phyloP scores from a whole-genome alignment of 2,113 vertebrate genomes.

The Falcunculus frontatus region DNA sequence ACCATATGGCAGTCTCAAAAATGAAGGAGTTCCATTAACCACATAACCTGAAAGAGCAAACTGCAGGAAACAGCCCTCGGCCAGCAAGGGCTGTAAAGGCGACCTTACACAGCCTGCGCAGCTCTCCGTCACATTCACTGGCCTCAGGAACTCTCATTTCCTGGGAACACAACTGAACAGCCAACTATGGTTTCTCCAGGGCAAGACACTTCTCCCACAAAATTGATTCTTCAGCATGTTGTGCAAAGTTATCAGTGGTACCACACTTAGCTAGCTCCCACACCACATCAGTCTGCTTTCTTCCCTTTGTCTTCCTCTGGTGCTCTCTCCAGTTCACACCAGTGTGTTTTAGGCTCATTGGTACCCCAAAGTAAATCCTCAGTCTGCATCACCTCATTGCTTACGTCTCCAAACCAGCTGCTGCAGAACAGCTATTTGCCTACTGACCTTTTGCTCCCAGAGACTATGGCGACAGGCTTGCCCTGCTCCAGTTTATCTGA shows the following conservation, averaged over 20 bases:
- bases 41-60: background rate
- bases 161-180: background rate
- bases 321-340: background rate
- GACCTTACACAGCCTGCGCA: background rate
- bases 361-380: background rate
- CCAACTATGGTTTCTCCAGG: background rate
- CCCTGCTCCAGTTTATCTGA: background rate
- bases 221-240: background rate
- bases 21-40: background rate
- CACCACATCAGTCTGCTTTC: background rate
- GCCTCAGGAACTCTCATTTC: background rate
- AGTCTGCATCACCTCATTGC: background rate
- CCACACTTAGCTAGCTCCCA: background rate
- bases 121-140: background rate
- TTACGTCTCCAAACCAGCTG: background rate
- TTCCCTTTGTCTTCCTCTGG: background rate
- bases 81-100: background rate
- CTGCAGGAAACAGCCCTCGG: background rate
- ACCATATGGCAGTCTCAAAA: background rate
- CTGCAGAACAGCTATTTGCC: background rate
- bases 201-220: background rate
- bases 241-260: background rate
- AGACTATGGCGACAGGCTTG: fast-evolving
- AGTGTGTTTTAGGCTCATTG: background rate
- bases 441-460: background rate